These are phyloP conservation scores for Ectemnius cavifrons DNA, from an alignment of 2,888 invertebrate species.

Conservation along the genomic window DNA sequence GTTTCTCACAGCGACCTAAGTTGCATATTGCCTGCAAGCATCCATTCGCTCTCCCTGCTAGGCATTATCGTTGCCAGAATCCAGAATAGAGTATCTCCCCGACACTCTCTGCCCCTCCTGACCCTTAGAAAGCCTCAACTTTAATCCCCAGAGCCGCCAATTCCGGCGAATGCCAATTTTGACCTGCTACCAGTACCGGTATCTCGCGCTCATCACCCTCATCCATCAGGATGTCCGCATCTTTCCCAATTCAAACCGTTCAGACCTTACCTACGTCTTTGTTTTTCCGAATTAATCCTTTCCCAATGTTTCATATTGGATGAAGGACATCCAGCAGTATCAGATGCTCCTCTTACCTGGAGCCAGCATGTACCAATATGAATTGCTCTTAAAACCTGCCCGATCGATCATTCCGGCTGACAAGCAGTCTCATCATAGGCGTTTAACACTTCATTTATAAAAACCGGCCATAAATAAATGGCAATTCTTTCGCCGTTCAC, in stretches of 20 bases:
- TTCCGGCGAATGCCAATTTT: neutral
- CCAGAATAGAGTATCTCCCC: slow-evolving; percentile 57
- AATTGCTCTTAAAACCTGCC: slow-evolving; percentile 6
- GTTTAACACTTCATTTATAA: slow-evolving; percentile 58
- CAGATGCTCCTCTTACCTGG: too few relatives aligned
- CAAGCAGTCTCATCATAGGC: slow-evolving; percentile 40
- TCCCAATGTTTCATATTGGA: too few relatives aligned
- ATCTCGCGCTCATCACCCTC: neutral
- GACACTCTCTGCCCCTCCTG: slow-evolving; percentile 9
- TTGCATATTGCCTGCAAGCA: slow-evolving; percentile 45
- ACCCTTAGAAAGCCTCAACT: slow-evolving; percentile 49
- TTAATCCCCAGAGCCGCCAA: slow-evolving; percentile 32
- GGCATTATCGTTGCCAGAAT: slow-evolving; percentile 64
- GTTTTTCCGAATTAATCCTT: too few relatives aligned
- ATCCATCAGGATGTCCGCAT: neutral
- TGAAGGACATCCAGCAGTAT: too few relatives aligned
- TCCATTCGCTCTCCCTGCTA: slow-evolving; percentile 59
- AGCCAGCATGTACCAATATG: neutral
- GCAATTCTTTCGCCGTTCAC: slow-evolving; percentile 8
- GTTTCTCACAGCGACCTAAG: slow-evolving; percentile 34
- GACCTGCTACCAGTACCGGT: neutral
- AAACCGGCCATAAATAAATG: slow-evolving; percentile 56
- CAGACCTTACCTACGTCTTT: too few relatives aligned
- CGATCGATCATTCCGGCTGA: slow-evolving; percentile 36
- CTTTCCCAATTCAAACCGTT: too few relatives aligned